phyloP scores from a whole-genome alignment of 1,140 invertebrate genomes.

The Formica selysi region DNA sequence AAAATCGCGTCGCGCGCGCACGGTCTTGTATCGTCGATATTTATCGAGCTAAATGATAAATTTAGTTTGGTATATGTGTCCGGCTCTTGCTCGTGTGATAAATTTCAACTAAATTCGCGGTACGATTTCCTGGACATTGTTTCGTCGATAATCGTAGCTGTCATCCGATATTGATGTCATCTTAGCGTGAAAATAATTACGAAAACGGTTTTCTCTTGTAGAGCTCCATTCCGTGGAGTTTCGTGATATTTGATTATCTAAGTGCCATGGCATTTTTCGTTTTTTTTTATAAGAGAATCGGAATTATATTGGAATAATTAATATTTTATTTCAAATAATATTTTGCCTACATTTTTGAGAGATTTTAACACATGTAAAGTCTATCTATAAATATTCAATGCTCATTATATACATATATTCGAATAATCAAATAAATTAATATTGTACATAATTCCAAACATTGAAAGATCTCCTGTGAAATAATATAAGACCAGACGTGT shows the following conservation, averaged over 20 bases:
- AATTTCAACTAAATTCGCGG: background rate
- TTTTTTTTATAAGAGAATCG: background rate
- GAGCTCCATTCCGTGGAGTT: background rate
- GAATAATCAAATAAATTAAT: too few species aligned
- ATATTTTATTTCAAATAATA: background rate
- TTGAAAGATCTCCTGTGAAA: too few species aligned
- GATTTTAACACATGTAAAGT: too few species aligned
- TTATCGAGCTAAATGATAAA: constrained; percentile 61
- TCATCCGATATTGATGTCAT: background rate
- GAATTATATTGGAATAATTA: constrained; percentile 14
- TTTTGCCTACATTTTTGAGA: too few species aligned
- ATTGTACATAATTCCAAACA: too few species aligned
- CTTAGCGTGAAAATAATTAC: background rate
- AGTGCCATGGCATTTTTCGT: background rate
- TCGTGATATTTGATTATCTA: background rate
- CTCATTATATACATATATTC: too few species aligned
- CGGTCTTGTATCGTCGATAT: constrained; percentile 40
- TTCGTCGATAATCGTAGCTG: too few species aligned
- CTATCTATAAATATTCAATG: too few species aligned
- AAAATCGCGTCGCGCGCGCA: constrained; percentile 40
- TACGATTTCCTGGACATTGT: background rate
- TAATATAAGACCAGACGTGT: too few species aligned
- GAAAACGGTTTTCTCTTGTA: background rate
- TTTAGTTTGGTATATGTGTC: constrained; percentile 42
- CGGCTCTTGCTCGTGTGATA: background rate